These are phyloP conservation scores for Campoletis sonorensis DNA, from an alignment of 1,140 invertebrate species.

Conservation along the genomic window DNA sequence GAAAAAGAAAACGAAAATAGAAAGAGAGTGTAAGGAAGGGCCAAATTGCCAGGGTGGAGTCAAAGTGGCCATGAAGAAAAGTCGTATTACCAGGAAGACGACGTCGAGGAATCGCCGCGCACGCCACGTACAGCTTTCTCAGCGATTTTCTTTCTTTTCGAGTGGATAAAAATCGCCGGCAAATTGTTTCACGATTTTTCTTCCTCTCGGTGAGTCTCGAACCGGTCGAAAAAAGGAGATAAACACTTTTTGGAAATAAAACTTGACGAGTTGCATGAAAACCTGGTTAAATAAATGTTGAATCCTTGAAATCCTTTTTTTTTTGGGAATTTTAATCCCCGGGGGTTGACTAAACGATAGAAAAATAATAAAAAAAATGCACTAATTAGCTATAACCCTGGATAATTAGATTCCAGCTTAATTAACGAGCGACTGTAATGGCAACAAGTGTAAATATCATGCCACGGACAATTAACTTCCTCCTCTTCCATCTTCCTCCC, in stretches of 20 bases:
- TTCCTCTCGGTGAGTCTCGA: slow-evolving; percentile 27
- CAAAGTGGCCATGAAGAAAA: slow-evolving; percentile 40
- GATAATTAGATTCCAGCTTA: not conserved
- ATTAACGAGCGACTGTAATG: slow-evolving; percentile 16
- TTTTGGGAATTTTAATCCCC: too few species aligned
- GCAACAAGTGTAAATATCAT: not conserved
- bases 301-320: not conserved
- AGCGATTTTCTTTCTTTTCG: slow-evolving; percentile 23
- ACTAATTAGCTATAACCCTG: not conserved
- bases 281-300: not conserved
- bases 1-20: too few species aligned
- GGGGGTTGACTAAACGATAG: too few species aligned
- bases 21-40: slow-evolving; percentile 1
- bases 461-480: slow-evolving; percentile 20
- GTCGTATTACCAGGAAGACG: slow-evolving; percentile 28
- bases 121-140: not conserved
- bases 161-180: slow-evolving; percentile 32
- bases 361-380: too few species aligned
- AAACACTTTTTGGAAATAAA: not conserved
- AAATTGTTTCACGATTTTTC: slow-evolving; percentile 46
- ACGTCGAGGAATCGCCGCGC: slow-evolving; percentile 10
- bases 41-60: slow-evolving; percentile 37
- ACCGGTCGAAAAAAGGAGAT: slow-evolving; percentile 37
- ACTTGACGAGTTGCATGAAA: not conserved
- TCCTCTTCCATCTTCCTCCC: not conserved